Evolutionary conservation across 1,140 invertebrate species (phyloP).

Genomic region (Drosophila setifemur): DNA sequence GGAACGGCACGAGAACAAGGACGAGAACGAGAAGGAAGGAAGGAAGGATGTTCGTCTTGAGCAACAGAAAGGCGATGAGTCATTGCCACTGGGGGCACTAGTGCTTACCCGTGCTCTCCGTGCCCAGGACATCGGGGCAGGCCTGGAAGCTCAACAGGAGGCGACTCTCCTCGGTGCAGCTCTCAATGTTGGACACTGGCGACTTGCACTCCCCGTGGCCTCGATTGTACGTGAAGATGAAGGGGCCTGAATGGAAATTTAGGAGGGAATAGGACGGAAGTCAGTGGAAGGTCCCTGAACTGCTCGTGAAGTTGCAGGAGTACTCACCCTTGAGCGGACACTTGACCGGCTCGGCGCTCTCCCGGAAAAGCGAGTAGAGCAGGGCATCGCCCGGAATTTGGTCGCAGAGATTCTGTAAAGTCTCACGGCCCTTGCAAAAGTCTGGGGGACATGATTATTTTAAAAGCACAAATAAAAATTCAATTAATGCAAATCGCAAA

Average conservation of each 20-base stretch:
- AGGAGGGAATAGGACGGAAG: background rate
- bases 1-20: background rate
- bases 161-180: constrained; percentile 94
- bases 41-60: constrained; percentile 41
- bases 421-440: constrained; percentile 89
- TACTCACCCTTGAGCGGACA: constrained; percentile 89
- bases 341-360: constrained; percentile 90
- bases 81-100: constrained; percentile 8
- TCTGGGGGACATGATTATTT: constrained; percentile 85
- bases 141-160: constrained; percentile 94
- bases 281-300: constrained; percentile 21
- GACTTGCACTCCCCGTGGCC: constrained; percentile 92
- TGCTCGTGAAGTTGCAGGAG: constrained; percentile 2
- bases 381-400: constrained; percentile 94
- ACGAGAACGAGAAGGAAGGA: constrained; percentile 6
- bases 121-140: constrained; percentile 93
- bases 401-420: constrained; percentile 90
- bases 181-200: constrained; percentile 93
- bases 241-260: constrained; percentile 63
- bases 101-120: constrained; percentile 89
- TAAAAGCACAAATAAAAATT: constrained; percentile 79
- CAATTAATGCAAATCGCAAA: constrained; percentile 82
- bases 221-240: constrained; percentile 85
- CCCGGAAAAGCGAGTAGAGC: constrained; percentile 93
- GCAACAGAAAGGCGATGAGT: constrained; percentile 26